Evolutionary conservation across 2,797 vertebrate species (phyloP).

Genomic region (Ceyx erithaca): DNA sequence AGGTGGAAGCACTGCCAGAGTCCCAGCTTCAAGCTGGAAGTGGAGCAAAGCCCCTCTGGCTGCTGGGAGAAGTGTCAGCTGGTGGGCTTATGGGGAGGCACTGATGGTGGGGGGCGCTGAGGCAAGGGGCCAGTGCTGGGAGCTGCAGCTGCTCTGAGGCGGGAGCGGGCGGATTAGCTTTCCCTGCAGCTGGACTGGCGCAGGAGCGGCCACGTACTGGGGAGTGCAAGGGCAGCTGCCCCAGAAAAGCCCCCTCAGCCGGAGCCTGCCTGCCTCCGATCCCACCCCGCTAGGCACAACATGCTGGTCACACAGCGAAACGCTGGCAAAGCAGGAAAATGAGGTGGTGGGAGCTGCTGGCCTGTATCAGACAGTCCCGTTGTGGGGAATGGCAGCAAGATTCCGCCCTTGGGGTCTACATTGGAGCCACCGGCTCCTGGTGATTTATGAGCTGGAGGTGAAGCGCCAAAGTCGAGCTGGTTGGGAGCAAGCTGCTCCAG

Average conservation of each 20-base stretch:
- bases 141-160: neutral
- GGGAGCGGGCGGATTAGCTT: neutral
- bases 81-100: neutral
- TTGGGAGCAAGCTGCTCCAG: neutral
- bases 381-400: neutral
- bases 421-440: rapidly evolving
- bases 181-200: neutral
- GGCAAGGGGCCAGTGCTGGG: neutral
- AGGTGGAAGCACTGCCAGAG: conserved; percentile 28
- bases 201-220: rapidly evolving
- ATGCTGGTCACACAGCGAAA: rapidly evolving
- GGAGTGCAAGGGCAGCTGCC: neutral
- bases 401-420: neutral
- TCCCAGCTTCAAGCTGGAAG: neutral
- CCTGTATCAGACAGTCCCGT: neutral
- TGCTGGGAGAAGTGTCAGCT: neutral
- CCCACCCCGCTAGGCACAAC: rapidly evolving
- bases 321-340: rapidly evolving
- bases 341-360: neutral
- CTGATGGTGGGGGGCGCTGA: rapidly evolving
- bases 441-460: rapidly evolving
- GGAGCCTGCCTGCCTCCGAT: neutral
- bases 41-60: neutral
- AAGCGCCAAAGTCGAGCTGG: neutral
- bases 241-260: neutral